A percentile compares a stretch with the other conserved stretches of the same genome.
Conservation (phyloP, 2,797 vertebrate genomes). For the Mastacembelus armatus region DNA sequence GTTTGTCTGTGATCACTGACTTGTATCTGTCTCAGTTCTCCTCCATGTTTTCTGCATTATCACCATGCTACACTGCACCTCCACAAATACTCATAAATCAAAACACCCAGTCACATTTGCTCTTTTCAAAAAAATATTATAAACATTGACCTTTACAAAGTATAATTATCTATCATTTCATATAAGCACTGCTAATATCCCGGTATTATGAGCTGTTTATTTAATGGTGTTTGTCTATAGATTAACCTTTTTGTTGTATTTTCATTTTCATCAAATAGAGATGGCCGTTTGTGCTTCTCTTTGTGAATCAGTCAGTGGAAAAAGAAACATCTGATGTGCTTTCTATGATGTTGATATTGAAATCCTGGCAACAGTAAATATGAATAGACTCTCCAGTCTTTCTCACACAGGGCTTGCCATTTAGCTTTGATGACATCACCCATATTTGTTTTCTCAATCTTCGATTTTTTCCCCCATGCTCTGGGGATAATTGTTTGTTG, state of each 20-base stretch:
- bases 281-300: slow-evolving; percentile 51
- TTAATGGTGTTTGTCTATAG: slow-evolving; percentile 78
- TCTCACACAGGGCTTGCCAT: slow-evolving; percentile 80
- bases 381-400: slow-evolving; percentile 70
- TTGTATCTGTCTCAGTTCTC: slow-evolving; percentile 27
- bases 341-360: slow-evolving; percentile 70
- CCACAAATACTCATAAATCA: slow-evolving; percentile 70
- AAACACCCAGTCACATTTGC: slow-evolving; percentile 71
- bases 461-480: slow-evolving; percentile 63
- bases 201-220: slow-evolving; percentile 69
- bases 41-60: slow-evolving; percentile 42
- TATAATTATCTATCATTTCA: slow-evolving; percentile 77
- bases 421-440: slow-evolving; percentile 75
- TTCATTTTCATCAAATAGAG: slow-evolving; percentile 66
- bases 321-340: slow-evolving; percentile 68
- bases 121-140: slow-evolving; percentile 83
- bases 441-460: slow-evolving; percentile 78
- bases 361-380: slow-evolving; percentile 76
- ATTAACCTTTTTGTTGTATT: slow-evolving; percentile 80
- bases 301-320: slow-evolving; percentile 63
- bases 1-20: slow-evolving; percentile 25
- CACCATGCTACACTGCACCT: slow-evolving; percentile 41
- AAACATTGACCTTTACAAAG: slow-evolving; percentile 79
- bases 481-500: slow-evolving; percentile 82
- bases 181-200: slow-evolving; percentile 58